A percentile compares a stretch with the other conserved stretches of the same genome.
phyloP scores from a whole-genome alignment of 2,888 invertebrate genomes.

The Yponomeuta cagnagella region DNA sequence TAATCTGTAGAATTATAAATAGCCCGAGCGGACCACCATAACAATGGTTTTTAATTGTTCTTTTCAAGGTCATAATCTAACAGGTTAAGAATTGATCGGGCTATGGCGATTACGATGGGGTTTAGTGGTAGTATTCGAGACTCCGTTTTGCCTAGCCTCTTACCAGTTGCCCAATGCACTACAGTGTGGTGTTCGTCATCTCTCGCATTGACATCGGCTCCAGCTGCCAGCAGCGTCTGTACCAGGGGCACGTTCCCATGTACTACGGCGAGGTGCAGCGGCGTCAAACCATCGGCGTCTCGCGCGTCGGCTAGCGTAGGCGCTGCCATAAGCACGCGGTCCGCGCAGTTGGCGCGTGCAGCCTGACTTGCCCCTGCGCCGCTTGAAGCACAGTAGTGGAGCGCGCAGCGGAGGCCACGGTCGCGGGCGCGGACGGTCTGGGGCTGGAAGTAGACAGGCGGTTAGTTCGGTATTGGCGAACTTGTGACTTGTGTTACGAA shows the following conservation, averaged over 20 bases:
- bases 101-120: too few relatives aligned
- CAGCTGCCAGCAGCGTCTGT: conserved; percentile 89
- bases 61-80: too few relatives aligned
- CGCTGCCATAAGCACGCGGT: conserved; percentile 89
- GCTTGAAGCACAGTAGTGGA: conserved; percentile 94
- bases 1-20: too few relatives aligned
- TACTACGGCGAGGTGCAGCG: conserved; percentile 96
- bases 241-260: conserved; percentile 92
- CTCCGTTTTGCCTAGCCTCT: conserved; percentile 26
- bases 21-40: too few relatives aligned
- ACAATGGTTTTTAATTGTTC: too few relatives aligned
- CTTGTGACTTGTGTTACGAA: neutral
- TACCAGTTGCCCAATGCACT: conserved; percentile 99
- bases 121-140: neutral
- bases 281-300: conserved; percentile 96
- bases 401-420: conserved; percentile 87
- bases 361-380: conserved; percentile 82
- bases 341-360: conserved; percentile 90
- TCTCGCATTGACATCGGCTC: conserved; percentile 91
- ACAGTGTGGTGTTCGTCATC: conserved; percentile 97
- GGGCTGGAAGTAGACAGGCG: conserved; percentile 33
- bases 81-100: too few relatives aligned
- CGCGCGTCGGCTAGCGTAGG: conserved; percentile 89
- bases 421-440: conserved; percentile 81
- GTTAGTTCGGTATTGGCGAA: neutral